Evolutionary conservation across 92 coral and sea anemone species (phyloP).

Genomic region (Bergia puertoricense): DNA sequence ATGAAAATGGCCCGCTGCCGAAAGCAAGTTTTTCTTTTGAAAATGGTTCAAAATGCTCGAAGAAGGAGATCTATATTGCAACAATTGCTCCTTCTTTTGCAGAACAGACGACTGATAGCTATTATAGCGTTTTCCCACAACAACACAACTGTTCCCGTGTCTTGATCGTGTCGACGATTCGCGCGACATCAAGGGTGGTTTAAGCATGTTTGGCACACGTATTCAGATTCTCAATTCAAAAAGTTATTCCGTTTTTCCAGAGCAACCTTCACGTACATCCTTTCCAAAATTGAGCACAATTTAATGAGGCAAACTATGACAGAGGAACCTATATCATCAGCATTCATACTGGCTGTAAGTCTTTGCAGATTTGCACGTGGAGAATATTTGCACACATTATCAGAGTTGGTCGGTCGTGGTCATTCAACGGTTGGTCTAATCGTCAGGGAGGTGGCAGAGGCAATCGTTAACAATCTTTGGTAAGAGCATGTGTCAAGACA

Average conservation of each 20-base stretch:
- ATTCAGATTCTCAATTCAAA: too few species aligned
- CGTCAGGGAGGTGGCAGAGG: slow-evolving; percentile 42
- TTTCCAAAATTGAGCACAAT: slow-evolving; percentile 24
- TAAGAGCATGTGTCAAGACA: slow-evolving; percentile 29
- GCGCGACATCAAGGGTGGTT: slow-evolving; percentile 28
- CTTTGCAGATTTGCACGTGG: slow-evolving; percentile 31
- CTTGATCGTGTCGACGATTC: slow-evolving; percentile 22
- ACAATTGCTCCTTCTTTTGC: slow-evolving; percentile 18
- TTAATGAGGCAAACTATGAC: slow-evolving; percentile 16
- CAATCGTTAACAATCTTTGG: slow-evolving; percentile 31
- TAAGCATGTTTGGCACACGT: slow-evolving; percentile 20
- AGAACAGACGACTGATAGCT: too few species aligned
- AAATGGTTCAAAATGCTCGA: slow-evolving; percentile 10
- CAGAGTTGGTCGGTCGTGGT: slow-evolving; percentile 39
- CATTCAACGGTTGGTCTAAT: slow-evolving; percentile 25
- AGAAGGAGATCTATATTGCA: slow-evolving; percentile 17
- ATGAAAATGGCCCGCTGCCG: not conserved
- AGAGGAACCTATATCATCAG: slow-evolving; percentile 45
- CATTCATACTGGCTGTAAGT: slow-evolving; percentile 41
- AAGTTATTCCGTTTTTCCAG: slow-evolving; percentile 24
- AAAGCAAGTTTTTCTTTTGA: slow-evolving; percentile 19
- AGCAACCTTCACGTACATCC: slow-evolving; percentile 35
- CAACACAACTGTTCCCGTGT: slow-evolving; percentile 19
- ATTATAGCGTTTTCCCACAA: slow-evolving; percentile 7
- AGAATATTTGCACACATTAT: slow-evolving; percentile 27